phyloP scores from a whole-genome alignment of 2,888 invertebrate species.

The Scotopteryx bipunctaria region DNA sequence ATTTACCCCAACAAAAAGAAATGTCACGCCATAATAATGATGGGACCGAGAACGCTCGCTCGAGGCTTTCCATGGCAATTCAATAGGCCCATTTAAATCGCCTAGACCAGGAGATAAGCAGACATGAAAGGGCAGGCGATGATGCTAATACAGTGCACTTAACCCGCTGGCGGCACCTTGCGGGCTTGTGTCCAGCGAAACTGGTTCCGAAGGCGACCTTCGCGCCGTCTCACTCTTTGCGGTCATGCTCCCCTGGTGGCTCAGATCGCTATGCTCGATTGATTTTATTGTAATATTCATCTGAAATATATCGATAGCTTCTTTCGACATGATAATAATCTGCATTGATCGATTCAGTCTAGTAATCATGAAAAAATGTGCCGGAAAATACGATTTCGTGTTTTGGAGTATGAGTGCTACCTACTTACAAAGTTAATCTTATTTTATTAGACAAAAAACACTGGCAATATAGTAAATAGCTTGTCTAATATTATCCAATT shows the following conservation, averaged over 20 bases:
- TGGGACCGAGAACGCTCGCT: slow-evolving; percentile 34
- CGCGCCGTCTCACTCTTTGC: slow-evolving; percentile 64
- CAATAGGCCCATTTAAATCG: slow-evolving; percentile 74
- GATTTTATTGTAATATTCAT: slow-evolving; percentile 56
- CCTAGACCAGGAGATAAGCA: slow-evolving; percentile 73
- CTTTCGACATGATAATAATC: slow-evolving; percentile 24
- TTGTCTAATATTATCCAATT: slow-evolving; percentile 10
- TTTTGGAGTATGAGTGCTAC: background rate
- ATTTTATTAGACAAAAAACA: background rate
- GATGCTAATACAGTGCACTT: slow-evolving; percentile 79
- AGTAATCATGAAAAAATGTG: slow-evolving; percentile 1
- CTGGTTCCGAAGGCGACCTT: slow-evolving; percentile 77
- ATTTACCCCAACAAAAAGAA: slow-evolving; percentile 31
- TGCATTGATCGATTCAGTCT: slow-evolving; percentile 18
- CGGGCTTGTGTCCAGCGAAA: slow-evolving; percentile 65
- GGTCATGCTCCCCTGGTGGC: slow-evolving; percentile 70
- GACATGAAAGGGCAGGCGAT: slow-evolving; percentile 78
- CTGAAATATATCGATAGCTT: slow-evolving; percentile 40
- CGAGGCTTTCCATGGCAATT: slow-evolving; percentile 53
- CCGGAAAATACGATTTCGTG: background rate
- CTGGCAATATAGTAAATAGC: background rate
- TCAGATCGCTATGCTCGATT: slow-evolving; percentile 67
- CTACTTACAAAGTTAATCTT: background rate
- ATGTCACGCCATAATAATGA: slow-evolving; percentile 34
- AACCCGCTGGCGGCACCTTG: slow-evolving; percentile 76